A percentile compares a stretch with the other conserved stretches of the same genome.
Conservation (phyloP, 2,888 invertebrate species). For the Plagodis dolabraria region DNA sequence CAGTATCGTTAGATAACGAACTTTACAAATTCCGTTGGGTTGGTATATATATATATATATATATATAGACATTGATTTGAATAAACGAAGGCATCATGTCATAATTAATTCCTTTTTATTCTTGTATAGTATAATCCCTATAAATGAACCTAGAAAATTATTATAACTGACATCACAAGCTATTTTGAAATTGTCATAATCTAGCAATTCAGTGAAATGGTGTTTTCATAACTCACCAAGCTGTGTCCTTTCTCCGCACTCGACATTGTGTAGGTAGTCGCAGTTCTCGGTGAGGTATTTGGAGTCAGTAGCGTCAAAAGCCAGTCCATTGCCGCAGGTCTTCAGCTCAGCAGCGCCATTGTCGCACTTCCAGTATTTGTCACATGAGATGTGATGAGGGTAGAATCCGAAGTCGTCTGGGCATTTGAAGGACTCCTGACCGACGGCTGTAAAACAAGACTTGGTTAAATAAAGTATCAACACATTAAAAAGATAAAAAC, state of each 20-base stretch:
- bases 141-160: no score
- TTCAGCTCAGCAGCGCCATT: slow-evolving; percentile 94
- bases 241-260: slow-evolving; percentile 94
- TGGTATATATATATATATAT: no score
- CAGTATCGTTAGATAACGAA: slow-evolving; percentile 4
- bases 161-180: no score
- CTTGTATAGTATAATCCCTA: no score
- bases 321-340: slow-evolving; percentile 97
- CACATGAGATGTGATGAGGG: slow-evolving; percentile 94
- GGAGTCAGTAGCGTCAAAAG: slow-evolving; percentile 94
- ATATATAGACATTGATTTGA: no score
- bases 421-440: slow-evolving; percentile 95
- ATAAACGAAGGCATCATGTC: no score
- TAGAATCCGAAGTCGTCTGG: slow-evolving; percentile 98
- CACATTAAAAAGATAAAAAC: background rate
- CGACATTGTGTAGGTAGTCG: slow-evolving; percentile 97
- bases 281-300: slow-evolving; percentile 97
- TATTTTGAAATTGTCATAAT: no score
- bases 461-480: slow-evolving; percentile 11
- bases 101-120: no score
- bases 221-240: slow-evolving; percentile 86
- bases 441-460: slow-evolving; percentile 84
- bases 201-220: no score
- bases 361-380: slow-evolving; percentile 98
- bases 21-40: no score